Evolutionary conservation across 2,888 invertebrate species (phyloP), one percentile per base, ranked within the genome.

Genomic region (Spodoptera picta): DNA sequence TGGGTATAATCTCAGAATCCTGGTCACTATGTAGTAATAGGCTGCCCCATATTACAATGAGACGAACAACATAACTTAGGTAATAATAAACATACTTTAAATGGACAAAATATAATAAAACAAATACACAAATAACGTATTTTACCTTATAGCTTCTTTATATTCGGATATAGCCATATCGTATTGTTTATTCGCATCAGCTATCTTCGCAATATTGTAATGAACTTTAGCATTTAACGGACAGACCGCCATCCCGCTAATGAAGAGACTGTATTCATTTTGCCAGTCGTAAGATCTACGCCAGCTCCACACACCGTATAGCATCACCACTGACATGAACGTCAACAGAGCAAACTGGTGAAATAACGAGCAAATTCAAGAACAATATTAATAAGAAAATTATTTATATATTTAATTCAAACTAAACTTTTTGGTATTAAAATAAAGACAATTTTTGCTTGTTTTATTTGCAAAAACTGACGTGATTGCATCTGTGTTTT

Each of bases 211-310:
- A 57, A 99, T 96, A 89, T 99, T 99, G 87, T 99, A 99, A 80
- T 95, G 97, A 4, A 97, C 97, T 95, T 99, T 99, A 23, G 99
- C 99, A 94, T 99, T 99, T 51, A 97, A 94, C 0, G 99, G 99
- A 86, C 99, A 99, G 14, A 99, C 98, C 27, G 94, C 86, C n/a
- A 98, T 89, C 0, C 97, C 99, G 31, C 98, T 97, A 51, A 94
- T 92, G 87, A 98, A 99, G 44, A 99, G 92, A 14, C 92, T 88
- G 77, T 96, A 96, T 89, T 99, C 99, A 58, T 93, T 96, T 65
- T 95, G 95, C 99, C 99, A 99, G 57, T 98, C 96, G 3, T 91
- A 85, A 57, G 97, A 97, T 73, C 98, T 94, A 70, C 96, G 94
- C 68, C 96, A 94, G 27, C 96, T 95, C 68, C 95, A 92, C 14